phyloP scores from a whole-genome alignment of 1,140 invertebrate species.

The Drosophila kepulauana region DNA sequence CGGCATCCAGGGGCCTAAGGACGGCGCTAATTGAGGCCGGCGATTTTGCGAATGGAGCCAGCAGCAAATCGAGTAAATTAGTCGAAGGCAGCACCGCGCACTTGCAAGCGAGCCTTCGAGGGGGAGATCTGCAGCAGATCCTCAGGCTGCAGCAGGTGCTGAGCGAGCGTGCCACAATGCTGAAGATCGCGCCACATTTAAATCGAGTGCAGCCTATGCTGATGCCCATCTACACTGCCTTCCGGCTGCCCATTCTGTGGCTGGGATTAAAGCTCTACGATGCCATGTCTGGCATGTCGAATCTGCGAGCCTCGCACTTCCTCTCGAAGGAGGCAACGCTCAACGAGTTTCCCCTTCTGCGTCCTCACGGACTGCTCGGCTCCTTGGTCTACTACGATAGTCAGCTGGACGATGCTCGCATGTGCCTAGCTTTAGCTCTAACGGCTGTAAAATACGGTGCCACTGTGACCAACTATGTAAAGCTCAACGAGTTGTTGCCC shows the following conservation, averaged over 20 bases:
- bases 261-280: conserved; percentile 65
- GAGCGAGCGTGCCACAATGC: conserved; percentile 54
- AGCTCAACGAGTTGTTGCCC: conserved; percentile 30
- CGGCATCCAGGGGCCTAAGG: conserved; percentile 58
- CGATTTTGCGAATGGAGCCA: conserved; percentile 61
- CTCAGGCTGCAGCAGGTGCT: conserved; percentile 56
- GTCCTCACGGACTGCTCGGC: conserved; percentile 43
- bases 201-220: conserved; percentile 71
- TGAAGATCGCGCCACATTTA: conserved; percentile 63
- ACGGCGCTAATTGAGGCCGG: conserved; percentile 61
- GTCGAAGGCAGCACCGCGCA: conserved; percentile 58
- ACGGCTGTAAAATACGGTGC: conserved; percentile 57
- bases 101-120: conserved; percentile 32
- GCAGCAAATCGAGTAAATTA: conserved; percentile 60
- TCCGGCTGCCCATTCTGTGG: conserved; percentile 54
- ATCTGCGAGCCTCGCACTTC: conserved; percentile 58
- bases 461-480: conserved; percentile 52
- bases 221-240: conserved; percentile 58
- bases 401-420: conserved; percentile 65
- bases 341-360: conserved; percentile 59
- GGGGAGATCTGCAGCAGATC: conserved; percentile 52
- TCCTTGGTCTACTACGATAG: conserved; percentile 68
- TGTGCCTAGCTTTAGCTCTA: conserved; percentile 63
- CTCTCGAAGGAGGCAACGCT: conserved; percentile 41
- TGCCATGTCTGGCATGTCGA: conserved; percentile 51